Percentiles rank a stretch among this genome's conserved stretches.
Evolutionary conservation across 2,888 invertebrate genomes (phyloP).

Genomic region (Dendrolimus houi): DNA sequence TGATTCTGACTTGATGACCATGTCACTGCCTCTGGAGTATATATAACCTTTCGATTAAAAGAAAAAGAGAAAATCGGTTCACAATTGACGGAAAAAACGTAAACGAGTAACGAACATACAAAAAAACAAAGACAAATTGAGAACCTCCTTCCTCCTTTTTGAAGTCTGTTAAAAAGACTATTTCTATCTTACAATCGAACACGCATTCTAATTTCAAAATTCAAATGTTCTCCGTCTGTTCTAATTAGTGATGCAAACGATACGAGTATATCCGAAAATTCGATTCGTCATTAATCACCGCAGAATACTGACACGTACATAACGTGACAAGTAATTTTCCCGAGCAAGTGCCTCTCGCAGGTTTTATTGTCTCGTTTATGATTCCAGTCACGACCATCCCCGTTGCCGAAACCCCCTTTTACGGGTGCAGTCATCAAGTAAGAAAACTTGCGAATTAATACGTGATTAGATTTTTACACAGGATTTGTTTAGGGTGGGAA

Average conservation of each 20-base stretch:
- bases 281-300: conserved; percentile 11
- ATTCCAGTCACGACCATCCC: conserved; percentile 52
- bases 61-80: too few species aligned
- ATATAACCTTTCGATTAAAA: too few species aligned
- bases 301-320: conserved; percentile 24
- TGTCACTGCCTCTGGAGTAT: too few species aligned
- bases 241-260: neutral
- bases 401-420: conserved; percentile 5
- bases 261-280: conserved; percentile 22
- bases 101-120: too few species aligned
- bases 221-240: neutral
- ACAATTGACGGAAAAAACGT: too few species aligned
- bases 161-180: too few species aligned
- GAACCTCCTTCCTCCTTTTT: too few species aligned
- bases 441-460: conserved; percentile 67
- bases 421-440: conserved; percentile 53
- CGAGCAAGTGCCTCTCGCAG: conserved; percentile 44
- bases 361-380: conserved; percentile 51
- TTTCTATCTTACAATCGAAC: too few species aligned
- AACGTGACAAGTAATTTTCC: conserved; percentile 72
- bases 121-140: too few species aligned
- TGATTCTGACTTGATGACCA: too few species aligned
- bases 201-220: neutral
- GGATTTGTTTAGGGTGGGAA: conserved; percentile 14
- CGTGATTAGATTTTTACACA: conserved; percentile 52